phyloP scores from a whole-genome alignment of 2,113 vertebrate genomes.

The Scomber scombrus region DNA sequence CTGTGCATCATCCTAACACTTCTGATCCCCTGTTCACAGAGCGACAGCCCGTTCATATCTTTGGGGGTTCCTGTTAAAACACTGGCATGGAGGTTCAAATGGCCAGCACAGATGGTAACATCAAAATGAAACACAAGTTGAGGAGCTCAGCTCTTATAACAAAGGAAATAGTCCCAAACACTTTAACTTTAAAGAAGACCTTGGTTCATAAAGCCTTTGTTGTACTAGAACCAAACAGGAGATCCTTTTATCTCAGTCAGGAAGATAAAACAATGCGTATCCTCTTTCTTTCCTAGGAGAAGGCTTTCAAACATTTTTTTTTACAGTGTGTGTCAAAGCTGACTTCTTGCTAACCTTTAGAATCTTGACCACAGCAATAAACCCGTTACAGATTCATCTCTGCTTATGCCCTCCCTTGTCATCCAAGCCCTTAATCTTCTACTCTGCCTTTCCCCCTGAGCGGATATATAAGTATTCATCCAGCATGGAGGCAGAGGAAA shows the following conservation, averaged over 20 bases:
- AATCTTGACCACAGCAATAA: constrained; percentile 80
- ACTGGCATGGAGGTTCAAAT: constrained; percentile 49
- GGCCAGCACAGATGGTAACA: constrained; percentile 57
- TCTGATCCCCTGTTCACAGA: constrained; percentile 59
- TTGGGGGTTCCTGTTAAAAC: constrained; percentile 53
- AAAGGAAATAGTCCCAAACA: constrained; percentile 12
- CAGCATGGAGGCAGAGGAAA: constrained; percentile 65
- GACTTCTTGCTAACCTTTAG: constrained; percentile 80
- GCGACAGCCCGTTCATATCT: constrained; percentile 43
- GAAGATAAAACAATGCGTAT: constrained; percentile 52
- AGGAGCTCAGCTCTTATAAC: constrained; percentile 40
- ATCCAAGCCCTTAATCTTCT: constrained; percentile 78
- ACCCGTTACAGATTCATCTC: constrained; percentile 77
- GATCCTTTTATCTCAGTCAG: constrained; percentile 66
- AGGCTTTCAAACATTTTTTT: constrained; percentile 40
- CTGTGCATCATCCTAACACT: constrained; percentile 56
- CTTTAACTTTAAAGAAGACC: constrained; percentile 54
- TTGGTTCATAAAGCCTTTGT: constrained; percentile 49
- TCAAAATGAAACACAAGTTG: constrained; percentile 50
- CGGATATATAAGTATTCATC: constrained; percentile 73
- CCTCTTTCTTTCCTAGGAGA: constrained; percentile 49
- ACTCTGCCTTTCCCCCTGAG: constrained; percentile 67
- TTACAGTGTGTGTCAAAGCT: constrained; percentile 72
- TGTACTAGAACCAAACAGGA: constrained; percentile 58
- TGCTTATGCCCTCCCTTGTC: constrained; percentile 70